Percentiles rank a stretch among this genome's conserved stretches.
phyloP scores from a whole-genome alignment of 2,888 invertebrate genomes.

The Nomada lathburiana region DNA sequence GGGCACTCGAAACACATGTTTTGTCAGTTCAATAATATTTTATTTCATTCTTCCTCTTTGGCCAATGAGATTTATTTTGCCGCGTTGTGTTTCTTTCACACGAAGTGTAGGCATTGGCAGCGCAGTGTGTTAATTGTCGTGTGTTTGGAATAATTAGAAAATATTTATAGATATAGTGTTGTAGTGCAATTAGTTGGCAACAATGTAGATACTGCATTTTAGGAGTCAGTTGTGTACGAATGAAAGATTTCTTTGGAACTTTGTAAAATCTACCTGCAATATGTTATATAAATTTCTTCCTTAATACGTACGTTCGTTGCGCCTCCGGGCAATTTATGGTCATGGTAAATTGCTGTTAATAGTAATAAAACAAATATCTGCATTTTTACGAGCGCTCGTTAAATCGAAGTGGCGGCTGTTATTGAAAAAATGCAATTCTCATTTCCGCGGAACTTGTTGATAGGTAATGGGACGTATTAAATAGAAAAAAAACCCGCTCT shows the following conservation, averaged over 20 bases:
- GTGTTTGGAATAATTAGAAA: not conserved
- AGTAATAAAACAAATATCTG: constrained; percentile 5
- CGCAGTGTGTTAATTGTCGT: too few species aligned
- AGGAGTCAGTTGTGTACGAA: not conserved
- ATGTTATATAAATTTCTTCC: not conserved
- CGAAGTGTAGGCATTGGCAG: too few species aligned
- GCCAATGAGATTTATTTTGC: too few species aligned
- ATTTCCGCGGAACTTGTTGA: constrained; percentile 1
- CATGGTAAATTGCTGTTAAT: constrained; percentile 1
- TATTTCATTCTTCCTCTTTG: too few species aligned
- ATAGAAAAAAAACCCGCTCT: not conserved
- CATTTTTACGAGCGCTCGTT: not conserved
- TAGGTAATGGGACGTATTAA: constrained; percentile 6
- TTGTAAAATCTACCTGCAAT: not conserved
- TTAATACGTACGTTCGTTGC: not conserved
- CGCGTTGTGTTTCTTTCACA: too few species aligned
- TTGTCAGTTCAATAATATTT: too few species aligned
- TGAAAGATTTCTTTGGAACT: not conserved
- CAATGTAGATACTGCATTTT: not conserved
- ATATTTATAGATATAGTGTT: not conserved
- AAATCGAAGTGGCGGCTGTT: not conserved
- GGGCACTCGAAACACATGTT: too few species aligned
- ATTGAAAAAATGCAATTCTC: constrained; percentile 2
- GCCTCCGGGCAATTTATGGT: not conserved
- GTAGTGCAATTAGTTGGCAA: not conserved